These are phyloP conservation scores for Tinea trinotella DNA, from an alignment of 2,888 invertebrate genomes.

Conservation along the genomic window DNA sequence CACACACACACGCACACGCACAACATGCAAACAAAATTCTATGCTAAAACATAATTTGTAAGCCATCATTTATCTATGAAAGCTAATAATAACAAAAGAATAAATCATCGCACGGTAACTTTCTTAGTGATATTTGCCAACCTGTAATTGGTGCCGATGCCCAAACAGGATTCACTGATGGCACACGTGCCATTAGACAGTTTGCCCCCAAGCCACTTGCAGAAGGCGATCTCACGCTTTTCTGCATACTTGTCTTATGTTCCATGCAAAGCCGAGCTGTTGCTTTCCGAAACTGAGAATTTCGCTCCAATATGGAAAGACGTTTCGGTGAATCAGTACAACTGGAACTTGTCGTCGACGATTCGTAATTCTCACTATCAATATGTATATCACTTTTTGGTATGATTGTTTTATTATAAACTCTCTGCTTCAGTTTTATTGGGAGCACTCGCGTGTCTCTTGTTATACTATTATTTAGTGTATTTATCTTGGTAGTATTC, in stretches of 20 bases:
- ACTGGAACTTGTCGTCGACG: slow-evolving; percentile 76
- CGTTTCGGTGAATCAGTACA: slow-evolving; percentile 75
- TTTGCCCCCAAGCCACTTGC: slow-evolving; percentile 22
- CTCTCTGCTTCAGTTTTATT: slow-evolving; percentile 54
- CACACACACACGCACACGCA: too few species aligned
- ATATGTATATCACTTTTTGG: slow-evolving; percentile 70
- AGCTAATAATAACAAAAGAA: too few species aligned
- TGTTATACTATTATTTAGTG: slow-evolving; percentile 50
- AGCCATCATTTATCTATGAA: too few species aligned
- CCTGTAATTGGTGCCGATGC: slow-evolving; percentile 44
- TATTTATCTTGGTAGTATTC: slow-evolving; percentile 25
- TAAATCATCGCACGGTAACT: too few species aligned
- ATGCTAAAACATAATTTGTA: too few species aligned
- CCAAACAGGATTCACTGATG: slow-evolving; percentile 55
- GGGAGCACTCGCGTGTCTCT: slow-evolving; percentile 34
- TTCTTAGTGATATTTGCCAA: background rate
- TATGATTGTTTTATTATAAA: slow-evolving; percentile 66
- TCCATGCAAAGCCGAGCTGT: slow-evolving; percentile 54
- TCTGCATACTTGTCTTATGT: slow-evolving; percentile 31
- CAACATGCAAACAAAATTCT: background rate
- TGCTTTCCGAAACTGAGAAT: too few species aligned
- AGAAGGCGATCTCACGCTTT: too few species aligned
- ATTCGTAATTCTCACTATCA: slow-evolving; percentile 75
- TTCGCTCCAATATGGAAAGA: too few species aligned
- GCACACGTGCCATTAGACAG: slow-evolving; percentile 61